phyloP scores from a whole-genome alignment of 2,888 invertebrate species.

The Meta bourneti region DNA sequence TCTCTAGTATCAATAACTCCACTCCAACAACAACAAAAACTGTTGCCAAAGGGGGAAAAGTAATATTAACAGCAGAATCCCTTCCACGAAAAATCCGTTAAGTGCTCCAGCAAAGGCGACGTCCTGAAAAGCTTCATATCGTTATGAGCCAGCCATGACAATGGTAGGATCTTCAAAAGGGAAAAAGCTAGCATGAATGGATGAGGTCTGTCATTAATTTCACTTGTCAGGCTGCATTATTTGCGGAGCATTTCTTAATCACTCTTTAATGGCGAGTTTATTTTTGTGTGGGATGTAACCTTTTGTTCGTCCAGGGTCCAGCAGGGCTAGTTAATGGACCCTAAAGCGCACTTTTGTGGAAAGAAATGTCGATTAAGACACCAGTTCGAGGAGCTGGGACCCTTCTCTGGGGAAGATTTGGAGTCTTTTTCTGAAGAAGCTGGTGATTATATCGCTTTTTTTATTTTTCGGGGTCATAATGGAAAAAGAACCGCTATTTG shows the following conservation, averaged over 20 bases:
- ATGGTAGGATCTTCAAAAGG: background rate
- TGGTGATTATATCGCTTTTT: background rate
- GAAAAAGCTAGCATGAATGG: constrained; percentile 35
- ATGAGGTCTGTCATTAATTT: constrained; percentile 48
- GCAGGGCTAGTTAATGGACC: constrained; percentile 57
- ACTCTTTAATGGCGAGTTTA: constrained; percentile 65
- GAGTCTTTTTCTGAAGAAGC: background rate
- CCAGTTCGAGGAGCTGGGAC: background rate
- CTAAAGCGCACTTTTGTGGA: constrained; percentile 29
- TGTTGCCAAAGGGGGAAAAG: background rate
- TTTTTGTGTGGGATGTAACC: constrained; percentile 45
- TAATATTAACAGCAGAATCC: background rate
- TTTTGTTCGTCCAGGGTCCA: constrained; percentile 53
- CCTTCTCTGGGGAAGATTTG: background rate
- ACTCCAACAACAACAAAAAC: background rate
- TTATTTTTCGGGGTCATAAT: background rate
- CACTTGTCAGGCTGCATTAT: constrained; percentile 66
- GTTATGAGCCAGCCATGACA: constrained; percentile 25
- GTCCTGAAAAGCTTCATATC: constrained; percentile 23
- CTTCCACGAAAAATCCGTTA: constrained; percentile 31
- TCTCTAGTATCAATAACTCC: background rate
- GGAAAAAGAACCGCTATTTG: background rate
- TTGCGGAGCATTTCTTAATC: constrained; percentile 66
- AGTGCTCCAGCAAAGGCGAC: constrained; percentile 37
- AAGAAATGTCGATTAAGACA: constrained; percentile 47